Evolutionary conservation across 2,888 invertebrate genomes (phyloP), one percentile per base, ranked within the genome.

Genomic region (Chelonus formosanus): DNA sequence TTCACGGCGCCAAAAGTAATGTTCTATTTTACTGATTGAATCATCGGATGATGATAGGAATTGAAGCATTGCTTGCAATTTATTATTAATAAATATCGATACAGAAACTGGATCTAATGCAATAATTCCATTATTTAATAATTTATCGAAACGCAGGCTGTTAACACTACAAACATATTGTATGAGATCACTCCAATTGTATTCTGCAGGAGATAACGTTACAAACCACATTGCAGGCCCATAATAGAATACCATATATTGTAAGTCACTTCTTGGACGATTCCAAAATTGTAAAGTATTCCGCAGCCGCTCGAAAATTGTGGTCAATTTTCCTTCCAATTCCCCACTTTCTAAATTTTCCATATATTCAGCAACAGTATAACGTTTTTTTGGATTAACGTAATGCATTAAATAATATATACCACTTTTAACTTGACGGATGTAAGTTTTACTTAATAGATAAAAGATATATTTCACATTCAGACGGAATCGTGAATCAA

Each of bases 41-140:
- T 70, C 67, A 65, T 71, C 70, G 8, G 70, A 47, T 54, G 73
- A 73, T 32, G 48, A 71, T n/a, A 79, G 59, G 47, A 79, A 78
- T 43, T 76, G 73, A 5, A 78, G 69, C 71, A 78, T 75, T 7
- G 73, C 74, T 20, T 67, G 53, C 69, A 78, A 79, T 68, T 79
- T 77, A 35, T 71, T 76, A 44, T 78, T 75, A 53, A 78, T 74
- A 68, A 79, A 79, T 55, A 76, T 62, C 4, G 76, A 78, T 32
- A 73, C 70, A 31, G 78, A 73, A 1, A 78, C 74, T n/a, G 78
- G 77, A 71, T 81, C 78, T 4, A 68, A 60, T 31, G 77, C 75
- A 59, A 79, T 74, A 34, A 80, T 67, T 66, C 75, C 75, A 67
- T 71, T 74, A 10, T 65, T 72, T 7, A 68, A 69, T 59, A 74